Base-by-base conservation (phyloP, 2,113 vertebrate species). In the Corynorhinus townsendii region DNA sequence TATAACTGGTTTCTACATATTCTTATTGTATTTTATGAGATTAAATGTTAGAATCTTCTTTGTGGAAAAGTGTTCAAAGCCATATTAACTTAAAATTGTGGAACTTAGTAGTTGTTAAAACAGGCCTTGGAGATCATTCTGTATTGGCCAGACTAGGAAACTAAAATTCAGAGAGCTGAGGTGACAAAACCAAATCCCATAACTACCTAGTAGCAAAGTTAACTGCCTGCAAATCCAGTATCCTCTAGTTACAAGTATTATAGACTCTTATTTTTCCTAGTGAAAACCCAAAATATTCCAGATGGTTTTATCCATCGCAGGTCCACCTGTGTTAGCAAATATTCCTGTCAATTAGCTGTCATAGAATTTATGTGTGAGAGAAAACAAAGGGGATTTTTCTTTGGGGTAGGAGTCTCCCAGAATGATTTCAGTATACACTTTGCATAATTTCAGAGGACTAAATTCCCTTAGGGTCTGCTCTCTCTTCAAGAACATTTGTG, bases 401-500 rank as follows among this genome's bases (percentile, higher is more conserved):
- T 86, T 92, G 75, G 88, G 85, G 38, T 72, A 82, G 30, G 49
- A 88, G 90, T 54, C 85, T 89, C 87, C 85, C 69, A 86, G 86
- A 95, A 89, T 84, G 75, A 93, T 93, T 93, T 93, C 86, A 93
- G 38, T 92, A 80, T 62, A 76, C 40, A 91, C 66, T 92, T 92
- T 85, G 64, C 85, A 95, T 96, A 89, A 96, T 96, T 97, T 97
- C 88, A 96, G 92, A 97, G 85, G 72, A 81, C 69, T 88, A 22
- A 95, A 96, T 95, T 96, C 95, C 97, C 96, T 89, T 66, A 72
- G 96, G 97, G 76, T 93, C 92, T 91, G 54, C 79, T 93, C 69
- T 80, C 26, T 92, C 93, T 96, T 96, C 52, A 95, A 96, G 92
- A 96, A 89, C 94, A 76, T 95, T 96, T 96, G 88, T 96, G 93